Evolutionary conservation across 1,140 invertebrate species (phyloP).

Genomic region (Zaprionus camerounensis): DNA sequence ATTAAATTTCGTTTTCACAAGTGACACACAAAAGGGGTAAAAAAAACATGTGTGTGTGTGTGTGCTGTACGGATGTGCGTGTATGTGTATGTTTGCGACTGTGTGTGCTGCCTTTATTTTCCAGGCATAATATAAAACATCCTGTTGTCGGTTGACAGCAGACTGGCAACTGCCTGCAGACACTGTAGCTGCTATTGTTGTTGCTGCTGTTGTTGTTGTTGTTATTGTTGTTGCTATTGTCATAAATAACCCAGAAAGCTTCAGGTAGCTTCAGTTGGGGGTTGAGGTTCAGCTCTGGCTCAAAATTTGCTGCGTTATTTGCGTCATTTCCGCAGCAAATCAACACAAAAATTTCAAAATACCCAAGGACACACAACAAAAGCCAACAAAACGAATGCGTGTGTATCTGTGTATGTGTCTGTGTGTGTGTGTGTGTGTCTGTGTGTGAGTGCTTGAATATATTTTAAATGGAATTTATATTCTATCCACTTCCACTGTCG

Average conservation of each 20-base stretch:
- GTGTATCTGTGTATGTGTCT: not conserved
- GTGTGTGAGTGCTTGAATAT: conserved; percentile 9
- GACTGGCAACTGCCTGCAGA: conserved; percentile 25
- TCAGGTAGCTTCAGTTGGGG: conserved; percentile 41
- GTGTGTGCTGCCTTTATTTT: conserved; percentile 55
- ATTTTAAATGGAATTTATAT: conserved; percentile 40
- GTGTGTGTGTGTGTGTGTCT: not conserved
- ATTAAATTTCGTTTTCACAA: conserved; percentile 75
- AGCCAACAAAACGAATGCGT: conserved; percentile 10
- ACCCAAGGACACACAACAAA: conserved; percentile 58
- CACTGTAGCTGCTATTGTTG: conserved; percentile 40
- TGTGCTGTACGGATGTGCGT: conserved; percentile 17
- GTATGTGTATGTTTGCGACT: conserved; percentile 16
- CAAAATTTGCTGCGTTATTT: conserved; percentile 80
- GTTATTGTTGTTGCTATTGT: conserved; percentile 19
- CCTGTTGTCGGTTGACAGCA: conserved; percentile 66
- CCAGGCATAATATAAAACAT: conserved; percentile 76
- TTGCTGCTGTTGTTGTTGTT: conserved; percentile 43
- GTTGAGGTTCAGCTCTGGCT: conserved; percentile 45
- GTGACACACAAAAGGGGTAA: conserved; percentile 56
- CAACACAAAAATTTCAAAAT: conserved; percentile 60
- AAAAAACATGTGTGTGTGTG: conserved; percentile 32
- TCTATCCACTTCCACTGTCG: conserved; percentile 13
- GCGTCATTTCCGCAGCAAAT: conserved; percentile 79
- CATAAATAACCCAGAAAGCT: conserved; percentile 68